Conservation (phyloP, 2,113 vertebrate species). For the Tragelaphus buxtoni region DNA sequence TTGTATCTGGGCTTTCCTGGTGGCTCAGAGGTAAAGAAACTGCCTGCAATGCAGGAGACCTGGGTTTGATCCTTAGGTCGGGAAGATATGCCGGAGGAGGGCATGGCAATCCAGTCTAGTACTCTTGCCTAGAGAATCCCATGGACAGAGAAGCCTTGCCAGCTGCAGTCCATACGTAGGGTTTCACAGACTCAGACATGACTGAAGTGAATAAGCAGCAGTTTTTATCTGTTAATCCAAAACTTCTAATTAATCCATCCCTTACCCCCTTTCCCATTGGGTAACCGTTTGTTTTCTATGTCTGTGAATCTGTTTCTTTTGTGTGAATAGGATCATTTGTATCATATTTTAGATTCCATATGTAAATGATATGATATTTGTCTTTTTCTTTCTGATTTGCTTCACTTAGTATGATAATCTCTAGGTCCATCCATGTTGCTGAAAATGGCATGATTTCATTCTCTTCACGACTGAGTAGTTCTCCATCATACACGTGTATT, state of each 20-base stretch:
- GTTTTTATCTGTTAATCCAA: neutral
- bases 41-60: neutral
- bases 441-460: neutral
- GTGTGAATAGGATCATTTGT: neutral
- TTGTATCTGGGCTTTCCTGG: neutral
- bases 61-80: neutral
- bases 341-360: neutral
- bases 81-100: neutral
- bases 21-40: neutral
- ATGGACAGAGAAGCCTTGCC: neutral
- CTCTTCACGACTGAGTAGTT: neutral
- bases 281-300: neutral
- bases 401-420: neutral
- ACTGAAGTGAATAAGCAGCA: neutral
- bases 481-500: neutral
- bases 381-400: neutral
- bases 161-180: neutral
- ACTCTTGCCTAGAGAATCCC: neutral
- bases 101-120: neutral
- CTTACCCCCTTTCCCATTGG: neutral
- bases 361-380: neutral
- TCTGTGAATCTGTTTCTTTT: neutral
- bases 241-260: neutral
- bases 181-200: neutral
- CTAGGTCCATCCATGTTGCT: neutral